Conservation (phyloP, 1,140 invertebrate genomes). For the Globodera ellingtonae region DNA sequence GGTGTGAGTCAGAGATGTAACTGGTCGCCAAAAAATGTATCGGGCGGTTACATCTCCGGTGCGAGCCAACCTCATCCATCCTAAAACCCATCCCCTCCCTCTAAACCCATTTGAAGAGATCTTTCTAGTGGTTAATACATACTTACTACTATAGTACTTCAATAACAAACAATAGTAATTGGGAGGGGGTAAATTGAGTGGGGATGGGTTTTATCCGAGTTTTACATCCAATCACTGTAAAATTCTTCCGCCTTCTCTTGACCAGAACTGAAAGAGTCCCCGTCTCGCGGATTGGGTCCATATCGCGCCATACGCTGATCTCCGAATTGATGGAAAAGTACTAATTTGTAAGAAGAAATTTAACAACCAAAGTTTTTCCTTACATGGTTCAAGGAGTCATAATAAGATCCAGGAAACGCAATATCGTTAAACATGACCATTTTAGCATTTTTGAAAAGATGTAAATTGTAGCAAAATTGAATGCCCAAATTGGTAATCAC, state of each 20-base stretch:
- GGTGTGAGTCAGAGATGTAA: too few species aligned
- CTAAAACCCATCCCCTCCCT: too few species aligned
- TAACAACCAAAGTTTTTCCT: not conserved
- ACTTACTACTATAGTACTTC: too few species aligned
- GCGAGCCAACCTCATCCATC: too few species aligned
- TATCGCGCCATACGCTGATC: constrained; percentile 3
- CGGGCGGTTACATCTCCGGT: too few species aligned
- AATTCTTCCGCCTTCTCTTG: not conserved
- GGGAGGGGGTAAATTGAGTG: too few species aligned
- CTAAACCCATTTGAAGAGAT: too few species aligned
- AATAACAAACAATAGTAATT: too few species aligned
- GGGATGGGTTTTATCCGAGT: too few species aligned
- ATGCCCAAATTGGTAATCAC: constrained; percentile 21
- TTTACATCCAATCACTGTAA: not conserved
- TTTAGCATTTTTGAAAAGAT: constrained; percentile 12
- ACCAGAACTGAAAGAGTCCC: constrained; percentile 13
- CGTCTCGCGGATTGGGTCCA: constrained; percentile 4
- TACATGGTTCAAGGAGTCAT: constrained; percentile 14
- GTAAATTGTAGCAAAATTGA: constrained; percentile 19
- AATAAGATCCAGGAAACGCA: constrained; percentile 9
- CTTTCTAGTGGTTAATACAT: too few species aligned
- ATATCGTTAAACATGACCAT: constrained; percentile 21
- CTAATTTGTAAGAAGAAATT: not conserved
- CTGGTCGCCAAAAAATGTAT: too few species aligned
- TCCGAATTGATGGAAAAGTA: not conserved